Base-by-base conservation (phyloP, 2,888 invertebrate genomes). In the Drosophila pseudotakahashii region DNA sequence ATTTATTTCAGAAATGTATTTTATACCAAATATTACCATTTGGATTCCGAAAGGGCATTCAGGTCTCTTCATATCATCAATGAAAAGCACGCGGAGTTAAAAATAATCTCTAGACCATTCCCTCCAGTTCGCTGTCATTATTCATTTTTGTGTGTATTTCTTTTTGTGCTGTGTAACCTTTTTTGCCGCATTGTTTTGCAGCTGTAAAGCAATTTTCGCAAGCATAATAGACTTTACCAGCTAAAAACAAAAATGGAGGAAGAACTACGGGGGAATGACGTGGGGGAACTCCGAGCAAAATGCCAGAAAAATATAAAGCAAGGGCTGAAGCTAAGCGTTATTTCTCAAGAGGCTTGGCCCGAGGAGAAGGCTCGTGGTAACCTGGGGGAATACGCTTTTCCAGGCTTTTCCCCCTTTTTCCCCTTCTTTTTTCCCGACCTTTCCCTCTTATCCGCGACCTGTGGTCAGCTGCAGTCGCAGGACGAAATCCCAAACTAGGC, bases 81-180 rank as follows among this genome's bases (percentile, higher is more conserved):
- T 16, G 39, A 6, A 9, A 10, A 1, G 14, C 11, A 14, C 44
- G 2, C 9, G 30, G 36, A 62, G 53, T 51, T 51, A 54, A 48
- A 71, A 71, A 52, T 71, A 71, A 71, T 71, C 71, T 71, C 72
- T 51, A 72, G 54, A 47, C 51, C 50, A 63, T 63, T 59, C 45
- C 58, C 53, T 59, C 32, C 45, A 63, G 66, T 70, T 69, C 76
- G 74, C 81, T 81, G 82, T 87, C 87, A 83, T 87, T 84, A 84
- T 83, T 83, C 85, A 87, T 87, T 87, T 72, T 74, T 77, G 70
- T 82, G 70, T 75, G 68, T 73, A 66, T 77, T 81, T 84, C 76
- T 83, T 87, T 73, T 83, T 83, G 74, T 81, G 79, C 87, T 78
- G 79, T 84, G 85, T 87, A 87, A 87, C 84, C 84, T 81, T 82